phyloP scores from a whole-genome alignment of 2,888 invertebrate species.

The Congeria kusceri region DNA sequence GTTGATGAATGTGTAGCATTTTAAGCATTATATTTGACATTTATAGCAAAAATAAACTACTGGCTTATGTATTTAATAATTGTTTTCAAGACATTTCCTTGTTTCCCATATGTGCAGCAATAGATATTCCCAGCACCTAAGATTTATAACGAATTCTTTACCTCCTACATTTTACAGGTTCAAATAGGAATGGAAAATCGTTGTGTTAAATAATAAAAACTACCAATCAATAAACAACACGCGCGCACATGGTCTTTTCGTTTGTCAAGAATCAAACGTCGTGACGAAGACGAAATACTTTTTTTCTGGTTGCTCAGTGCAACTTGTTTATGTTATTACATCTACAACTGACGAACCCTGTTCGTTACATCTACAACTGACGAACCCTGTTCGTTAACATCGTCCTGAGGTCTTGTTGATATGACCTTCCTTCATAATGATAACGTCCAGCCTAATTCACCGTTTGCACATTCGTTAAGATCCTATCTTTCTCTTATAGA shows the following conservation, averaged over 20 bases:
- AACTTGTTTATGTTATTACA: too few relatives aligned
- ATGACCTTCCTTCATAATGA: constrained; percentile 5
- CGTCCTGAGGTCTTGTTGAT: neutral
- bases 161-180: too few relatives aligned
- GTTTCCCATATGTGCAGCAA: too few relatives aligned
- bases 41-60: too few relatives aligned
- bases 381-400: neutral
- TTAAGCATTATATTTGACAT: too few relatives aligned
- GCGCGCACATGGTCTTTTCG: neutral
- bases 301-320: neutral
- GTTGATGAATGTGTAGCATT: too few relatives aligned
- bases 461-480: constrained; percentile 11
- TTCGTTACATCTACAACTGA: neutral
- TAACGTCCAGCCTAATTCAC: constrained; percentile 39
- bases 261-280: neutral
- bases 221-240: constrained; percentile 26
- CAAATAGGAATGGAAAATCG: constrained; percentile 28
- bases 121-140: too few relatives aligned
- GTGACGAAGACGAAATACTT: constrained; percentile 2
- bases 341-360: neutral
- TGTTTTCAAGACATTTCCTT: too few relatives aligned
- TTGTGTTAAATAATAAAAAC: constrained; percentile 31
- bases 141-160: too few relatives aligned
- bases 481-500: constrained; percentile 46
- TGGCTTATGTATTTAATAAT: too few relatives aligned